A percentile compares a stretch with the other conserved stretches of the same genome.
These are phyloP conservation scores for Limnephilus marmoratus DNA, from an alignment of 2,888 invertebrate genomes.

Conservation along the genomic window DNA sequence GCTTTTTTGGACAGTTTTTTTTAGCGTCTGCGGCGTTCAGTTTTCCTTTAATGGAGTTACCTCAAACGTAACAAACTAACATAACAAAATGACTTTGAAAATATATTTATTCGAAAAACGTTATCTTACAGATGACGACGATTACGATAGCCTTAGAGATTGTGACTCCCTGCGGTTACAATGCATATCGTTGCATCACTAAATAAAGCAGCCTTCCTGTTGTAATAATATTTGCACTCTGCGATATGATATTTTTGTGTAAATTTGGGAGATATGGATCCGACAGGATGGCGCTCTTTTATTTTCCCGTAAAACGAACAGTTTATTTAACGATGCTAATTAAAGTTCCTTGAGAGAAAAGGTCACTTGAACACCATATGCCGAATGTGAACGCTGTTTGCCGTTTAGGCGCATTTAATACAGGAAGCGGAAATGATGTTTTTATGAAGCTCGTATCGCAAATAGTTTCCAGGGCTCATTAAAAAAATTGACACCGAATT, in stretches of 20 bases:
- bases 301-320: background rate
- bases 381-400: constrained; percentile 17
- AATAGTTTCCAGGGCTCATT: constrained; percentile 39
- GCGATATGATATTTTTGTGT: background rate
- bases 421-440: constrained; percentile 48
- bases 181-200: background rate
- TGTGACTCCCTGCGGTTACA: background rate
- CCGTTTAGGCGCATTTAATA: constrained; percentile 2
- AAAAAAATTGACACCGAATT: background rate
- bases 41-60: no score
- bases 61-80: no score
- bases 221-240: background rate
- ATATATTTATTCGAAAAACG: no score
- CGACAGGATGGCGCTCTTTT: background rate
- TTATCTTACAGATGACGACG: no score
- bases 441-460: constrained; percentile 38
- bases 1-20: no score
- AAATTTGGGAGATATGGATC: background rate
- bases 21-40: no score
- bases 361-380: constrained; percentile 14
- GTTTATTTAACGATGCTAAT: background rate
- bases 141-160: background rate
- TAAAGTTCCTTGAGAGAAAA: constrained; percentile 14
- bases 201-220: background rate
- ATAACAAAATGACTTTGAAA: no score